Evolutionary conservation across 1,140 invertebrate species (phyloP).

Genomic region (Oryctes rhinoceros): DNA sequence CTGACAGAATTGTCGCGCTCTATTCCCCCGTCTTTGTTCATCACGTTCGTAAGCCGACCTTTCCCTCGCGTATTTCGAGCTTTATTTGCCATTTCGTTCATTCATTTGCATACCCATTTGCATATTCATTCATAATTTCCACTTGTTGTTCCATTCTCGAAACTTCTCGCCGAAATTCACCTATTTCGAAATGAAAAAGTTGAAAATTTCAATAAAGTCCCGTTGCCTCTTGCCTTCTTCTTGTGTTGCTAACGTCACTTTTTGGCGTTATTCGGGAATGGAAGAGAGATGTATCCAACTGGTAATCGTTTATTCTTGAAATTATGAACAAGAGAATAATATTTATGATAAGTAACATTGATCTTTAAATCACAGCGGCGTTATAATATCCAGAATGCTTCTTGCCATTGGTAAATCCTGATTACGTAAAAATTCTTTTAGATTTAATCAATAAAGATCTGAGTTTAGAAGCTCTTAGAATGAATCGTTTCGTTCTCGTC

Average conservation of each 20-base stretch:
- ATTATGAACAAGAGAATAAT: no score
- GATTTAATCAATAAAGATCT: no score
- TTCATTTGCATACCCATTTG: slow-evolving; percentile 15
- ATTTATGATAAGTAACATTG: no score
- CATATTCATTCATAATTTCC: slow-evolving; percentile 11
- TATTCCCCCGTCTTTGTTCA: background rate
- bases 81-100: slow-evolving; percentile 5
- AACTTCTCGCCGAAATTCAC: background rate
- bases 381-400: no score
- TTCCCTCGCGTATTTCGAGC: background rate
- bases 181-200: background rate
- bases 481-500: no score
- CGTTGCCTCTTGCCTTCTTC: background rate
- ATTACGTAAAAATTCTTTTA: no score
- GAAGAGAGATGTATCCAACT: no score
- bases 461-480: no score
- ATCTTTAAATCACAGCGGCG: no score
- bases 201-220: background rate
- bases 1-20: background rate
- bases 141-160: slow-evolving; percentile 17
- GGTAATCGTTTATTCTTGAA: no score
- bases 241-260: background rate
- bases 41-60: background rate
- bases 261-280: background rate
- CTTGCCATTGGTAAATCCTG: no score